A percentile compares a stretch with the other conserved stretches of the same genome.
These are phyloP conservation scores for Anoplolepis gracilipes DNA, from an alignment of 1,140 invertebrate genomes.

Conservation along the genomic window DNA sequence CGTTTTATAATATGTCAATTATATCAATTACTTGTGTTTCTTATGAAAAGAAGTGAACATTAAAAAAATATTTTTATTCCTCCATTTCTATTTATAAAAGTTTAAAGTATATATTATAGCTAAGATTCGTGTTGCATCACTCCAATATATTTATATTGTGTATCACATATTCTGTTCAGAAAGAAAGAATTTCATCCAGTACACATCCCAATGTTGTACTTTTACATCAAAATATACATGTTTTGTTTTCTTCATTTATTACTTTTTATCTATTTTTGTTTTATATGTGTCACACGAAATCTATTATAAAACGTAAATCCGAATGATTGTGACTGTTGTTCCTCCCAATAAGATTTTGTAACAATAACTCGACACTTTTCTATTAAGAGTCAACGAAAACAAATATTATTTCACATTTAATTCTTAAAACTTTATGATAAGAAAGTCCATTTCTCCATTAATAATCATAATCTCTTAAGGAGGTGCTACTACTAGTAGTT, in stretches of 20 bases:
- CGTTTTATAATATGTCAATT: not conserved
- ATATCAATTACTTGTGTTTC: constrained; percentile 23
- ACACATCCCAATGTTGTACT: constrained; percentile 78
- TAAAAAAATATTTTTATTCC: constrained; percentile 1
- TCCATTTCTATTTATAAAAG: constrained; percentile 4
- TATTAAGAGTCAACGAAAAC: constrained; percentile 36
- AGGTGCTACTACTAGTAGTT: constrained; percentile 49
- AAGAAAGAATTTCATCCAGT: constrained; percentile 76
- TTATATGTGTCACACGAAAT: constrained; percentile 59
- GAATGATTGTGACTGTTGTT: constrained; percentile 78
- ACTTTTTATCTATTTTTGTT: constrained; percentile 65
- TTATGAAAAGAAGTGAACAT: constrained; percentile 23
- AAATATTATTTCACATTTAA: constrained; percentile 48
- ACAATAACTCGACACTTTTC: constrained; percentile 26
- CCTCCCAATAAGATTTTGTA: constrained; percentile 28
- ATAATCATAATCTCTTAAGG: constrained; percentile 28
- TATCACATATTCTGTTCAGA: constrained; percentile 52
- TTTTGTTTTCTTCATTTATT: constrained; percentile 62
- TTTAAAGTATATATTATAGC: constrained; percentile 14
- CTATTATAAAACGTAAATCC: constrained; percentile 68
- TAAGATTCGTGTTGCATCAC: constrained; percentile 21
- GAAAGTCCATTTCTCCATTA: constrained; percentile 44
- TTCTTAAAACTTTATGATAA: constrained; percentile 45
- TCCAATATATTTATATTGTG: constrained; percentile 43
- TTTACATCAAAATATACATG: constrained; percentile 65